A percentile compares a stretch with the other conserved stretches of the same genome.
phyloP scores from a whole-genome alignment of 2,113 vertebrate species.

The Eulacestoma nigropectus region DNA sequence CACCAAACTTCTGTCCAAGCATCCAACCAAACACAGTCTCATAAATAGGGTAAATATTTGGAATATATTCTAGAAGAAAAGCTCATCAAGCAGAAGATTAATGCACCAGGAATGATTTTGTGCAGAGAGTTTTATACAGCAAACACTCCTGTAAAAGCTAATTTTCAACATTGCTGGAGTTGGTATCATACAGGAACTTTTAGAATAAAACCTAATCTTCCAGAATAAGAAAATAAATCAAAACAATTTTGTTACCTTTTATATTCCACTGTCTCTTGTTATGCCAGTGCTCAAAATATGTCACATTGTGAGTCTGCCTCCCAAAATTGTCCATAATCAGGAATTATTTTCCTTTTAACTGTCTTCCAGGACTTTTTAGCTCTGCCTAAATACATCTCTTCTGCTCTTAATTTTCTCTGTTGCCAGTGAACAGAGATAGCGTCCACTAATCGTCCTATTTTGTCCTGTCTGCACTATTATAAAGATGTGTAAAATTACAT shows the following conservation, averaged over 20 bases:
- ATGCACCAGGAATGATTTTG: neutral
- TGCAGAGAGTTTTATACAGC: neutral
- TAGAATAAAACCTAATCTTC: neutral
- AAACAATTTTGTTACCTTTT: neutral
- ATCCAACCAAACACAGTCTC: neutral
- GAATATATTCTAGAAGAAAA: neutral
- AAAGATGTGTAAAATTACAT: neutral
- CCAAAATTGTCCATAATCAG: neutral
- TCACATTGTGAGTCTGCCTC: neutral
- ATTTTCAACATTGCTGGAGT: neutral
- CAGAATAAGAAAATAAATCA: neutral
- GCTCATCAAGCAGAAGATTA: neutral
- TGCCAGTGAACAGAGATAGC: neutral
- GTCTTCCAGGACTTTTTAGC: neutral
- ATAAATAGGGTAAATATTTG: neutral
- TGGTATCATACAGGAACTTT: neutral
- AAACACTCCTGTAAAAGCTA: neutral
- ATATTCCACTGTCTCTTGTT: neutral
- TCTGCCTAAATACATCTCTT: neutral
- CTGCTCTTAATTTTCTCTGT: neutral
- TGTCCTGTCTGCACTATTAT: neutral
- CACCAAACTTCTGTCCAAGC: neutral
- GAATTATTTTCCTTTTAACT: neutral
- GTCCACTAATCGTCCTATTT: neutral
- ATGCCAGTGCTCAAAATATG: neutral